These are phyloP conservation scores for Oreochromis tanganicae DNA, from an alignment of 2,113 vertebrate species.

Conservation along the genomic window DNA sequence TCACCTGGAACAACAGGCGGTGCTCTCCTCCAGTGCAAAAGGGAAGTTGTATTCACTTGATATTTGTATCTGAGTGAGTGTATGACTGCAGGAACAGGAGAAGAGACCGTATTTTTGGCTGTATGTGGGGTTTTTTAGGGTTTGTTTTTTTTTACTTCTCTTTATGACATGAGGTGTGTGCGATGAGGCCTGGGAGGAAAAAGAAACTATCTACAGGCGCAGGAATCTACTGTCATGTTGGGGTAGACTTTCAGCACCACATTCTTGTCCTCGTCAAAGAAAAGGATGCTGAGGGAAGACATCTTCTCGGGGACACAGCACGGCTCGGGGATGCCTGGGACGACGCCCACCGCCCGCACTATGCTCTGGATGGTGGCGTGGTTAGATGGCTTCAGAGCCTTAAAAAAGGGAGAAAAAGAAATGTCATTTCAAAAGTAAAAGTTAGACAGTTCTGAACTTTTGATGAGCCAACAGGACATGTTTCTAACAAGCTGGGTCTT, in stretches of 20 bases:
- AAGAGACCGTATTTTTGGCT: not conserved
- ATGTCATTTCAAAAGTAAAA: not conserved
- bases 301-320: slow-evolving; percentile 96
- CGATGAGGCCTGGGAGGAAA: not conserved
- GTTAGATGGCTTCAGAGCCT: slow-evolving; percentile 94
- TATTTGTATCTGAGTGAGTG: not conserved
- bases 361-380: slow-evolving; percentile 99
- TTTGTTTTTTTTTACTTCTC: not conserved
- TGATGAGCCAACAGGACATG: not conserved
- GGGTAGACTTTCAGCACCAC: slow-evolving; percentile 97
- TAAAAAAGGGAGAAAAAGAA: not conserved
- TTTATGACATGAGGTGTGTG: not conserved
- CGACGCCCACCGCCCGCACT: slow-evolving; percentile 87
- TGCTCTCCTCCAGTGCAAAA: slow-evolving; percentile 62
- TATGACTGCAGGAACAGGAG: not conserved
- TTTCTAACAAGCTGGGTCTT: not conserved
- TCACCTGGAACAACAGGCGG: slow-evolving; percentile 18
- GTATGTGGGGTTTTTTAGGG: not conserved
- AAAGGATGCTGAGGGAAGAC: slow-evolving; percentile 94
- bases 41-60: not conserved
- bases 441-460: not conserved
- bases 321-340: slow-evolving; percentile 89
- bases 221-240: slow-evolving; percentile 97
- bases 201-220: slow-evolving; percentile 85
- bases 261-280: slow-evolving; percentile 94